These are phyloP conservation scores for Podarcis lilfordi DNA, from an alignment of 2,797 vertebrate genomes.

Conservation along the genomic window DNA sequence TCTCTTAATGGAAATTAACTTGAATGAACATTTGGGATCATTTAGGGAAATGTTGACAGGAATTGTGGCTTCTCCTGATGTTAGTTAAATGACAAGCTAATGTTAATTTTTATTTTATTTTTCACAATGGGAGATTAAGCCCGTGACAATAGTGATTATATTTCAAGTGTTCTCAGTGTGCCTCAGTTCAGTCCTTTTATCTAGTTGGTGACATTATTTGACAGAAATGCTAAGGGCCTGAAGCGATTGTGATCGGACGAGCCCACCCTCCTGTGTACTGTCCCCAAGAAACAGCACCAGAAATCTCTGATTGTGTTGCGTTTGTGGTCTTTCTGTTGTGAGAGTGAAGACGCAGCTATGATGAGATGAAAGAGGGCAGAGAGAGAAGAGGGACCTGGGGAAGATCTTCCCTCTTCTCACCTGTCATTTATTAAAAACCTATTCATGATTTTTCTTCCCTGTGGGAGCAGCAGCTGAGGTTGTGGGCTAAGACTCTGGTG, in stretches of 20 bases:
- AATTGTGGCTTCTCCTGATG: not conserved
- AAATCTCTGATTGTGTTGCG: not conserved
- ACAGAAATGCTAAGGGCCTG: not conserved
- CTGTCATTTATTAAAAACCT: not conserved
- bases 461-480: not conserved
- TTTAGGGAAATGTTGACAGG: not conserved
- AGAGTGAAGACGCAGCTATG: not conserved
- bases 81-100: not conserved
- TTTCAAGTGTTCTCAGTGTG: not conserved
- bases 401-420: not conserved
- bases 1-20: constrained; percentile 30
- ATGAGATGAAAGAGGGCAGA: not conserved
- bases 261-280: too few relatives aligned
- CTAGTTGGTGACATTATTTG: not conserved
- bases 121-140: not conserved
- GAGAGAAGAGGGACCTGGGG: not conserved
- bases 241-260: not conserved
- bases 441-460: not conserved
- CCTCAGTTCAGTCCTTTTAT: not conserved
- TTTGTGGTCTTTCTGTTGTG: not conserved
- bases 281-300: not conserved
- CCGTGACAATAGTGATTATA: not conserved
- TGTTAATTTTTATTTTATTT: not conserved
- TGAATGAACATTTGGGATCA: not conserved
- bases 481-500: not conserved